phyloP scores from a whole-genome alignment of 2,888 invertebrate genomes.

The Idaea aversata region DNA sequence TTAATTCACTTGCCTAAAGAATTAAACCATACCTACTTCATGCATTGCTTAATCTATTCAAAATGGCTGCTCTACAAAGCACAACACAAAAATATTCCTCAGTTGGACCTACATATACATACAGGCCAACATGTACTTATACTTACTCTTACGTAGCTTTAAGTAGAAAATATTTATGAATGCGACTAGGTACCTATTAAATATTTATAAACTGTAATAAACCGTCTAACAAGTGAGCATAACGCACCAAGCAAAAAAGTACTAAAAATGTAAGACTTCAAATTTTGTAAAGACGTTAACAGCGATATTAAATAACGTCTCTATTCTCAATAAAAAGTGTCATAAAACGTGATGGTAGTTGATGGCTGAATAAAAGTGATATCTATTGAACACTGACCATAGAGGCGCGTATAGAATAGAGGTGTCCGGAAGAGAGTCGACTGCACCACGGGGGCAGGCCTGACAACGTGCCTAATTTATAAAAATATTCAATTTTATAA shows the following conservation, averaged over 20 bases:
- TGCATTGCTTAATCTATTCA: neutral
- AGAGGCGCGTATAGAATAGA: conserved; percentile 28
- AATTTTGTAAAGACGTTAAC: conserved; percentile 70
- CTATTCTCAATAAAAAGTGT: conserved; percentile 70
- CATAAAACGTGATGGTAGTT: conserved; percentile 53
- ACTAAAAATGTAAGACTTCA: conserved; percentile 44
- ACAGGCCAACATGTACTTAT: neutral
- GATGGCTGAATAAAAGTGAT: conserved; percentile 35
- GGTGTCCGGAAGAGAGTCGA: conserved; percentile 56
- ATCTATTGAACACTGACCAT: conserved; percentile 25
- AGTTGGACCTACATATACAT: neutral
- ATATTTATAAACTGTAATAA: conserved; percentile 61
- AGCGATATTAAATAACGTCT: conserved; percentile 77
- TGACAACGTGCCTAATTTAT: conserved; percentile 56
- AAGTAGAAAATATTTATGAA: conserved; percentile 20
- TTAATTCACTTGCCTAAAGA: neutral
- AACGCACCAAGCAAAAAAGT: conserved; percentile 42
- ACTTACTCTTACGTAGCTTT: conserved; percentile 2
- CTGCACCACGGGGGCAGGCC: conserved; percentile 54
- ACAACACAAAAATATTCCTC: neutral
- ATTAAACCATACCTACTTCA: neutral
- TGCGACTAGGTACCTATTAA: conserved; percentile 43
- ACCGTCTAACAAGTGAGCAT: conserved; percentile 48
- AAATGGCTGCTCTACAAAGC: neutral
- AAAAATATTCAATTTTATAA: conserved; percentile 79